Evolutionary conservation across 2,797 vertebrate species (phyloP), one percentile per base, ranked within the genome.

Genomic region (Petrocephalus sullivani): DNA sequence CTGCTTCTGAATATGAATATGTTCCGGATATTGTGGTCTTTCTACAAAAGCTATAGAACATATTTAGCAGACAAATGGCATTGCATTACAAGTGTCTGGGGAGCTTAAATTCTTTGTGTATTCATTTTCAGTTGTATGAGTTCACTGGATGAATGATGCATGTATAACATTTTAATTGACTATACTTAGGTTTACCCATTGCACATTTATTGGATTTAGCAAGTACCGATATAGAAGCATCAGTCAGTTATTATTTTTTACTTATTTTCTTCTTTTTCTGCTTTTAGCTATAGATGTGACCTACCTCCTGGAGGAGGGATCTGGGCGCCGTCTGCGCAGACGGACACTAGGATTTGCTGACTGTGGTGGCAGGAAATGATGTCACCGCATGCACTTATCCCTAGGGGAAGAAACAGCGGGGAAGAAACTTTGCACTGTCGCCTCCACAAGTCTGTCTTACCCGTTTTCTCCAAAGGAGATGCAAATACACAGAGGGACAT

Each of bases 251-350:
- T 78, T 78, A 46, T 46, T 78, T 28, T 28, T 14, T 67, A 33
- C 10, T 67, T 85, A 53, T 0, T 19, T 16, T 23, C 61, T 21
- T 75, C 86, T 94, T 67, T 92, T 90, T 89, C 16, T 78, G 14
- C 19, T 88, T 91, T 90, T 96, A 99, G 98, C 97, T 90, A 98
- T 99, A 21, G 98, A 99, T 57, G 97, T 99, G 95, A 97, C 97
- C 1, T 99, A 99, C 93, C 94, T 99, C 92, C 95, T 99, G 88
- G 98, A 99, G 94, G 98, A 99, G 93, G 98, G 98, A 0, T 97
- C 98, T 0, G 98, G 98, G 23, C 94, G 98, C 41, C 96, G 97
- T 86, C 94, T 99, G 84, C 95, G 98, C 90, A 95, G 97, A 56
- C 96, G 97, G 92, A 98, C 97, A 0, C 97, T 99, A 3, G 95